Evolutionary conservation across 2,888 invertebrate species (phyloP).

Genomic region (Sminthurinus aureus): DNA sequence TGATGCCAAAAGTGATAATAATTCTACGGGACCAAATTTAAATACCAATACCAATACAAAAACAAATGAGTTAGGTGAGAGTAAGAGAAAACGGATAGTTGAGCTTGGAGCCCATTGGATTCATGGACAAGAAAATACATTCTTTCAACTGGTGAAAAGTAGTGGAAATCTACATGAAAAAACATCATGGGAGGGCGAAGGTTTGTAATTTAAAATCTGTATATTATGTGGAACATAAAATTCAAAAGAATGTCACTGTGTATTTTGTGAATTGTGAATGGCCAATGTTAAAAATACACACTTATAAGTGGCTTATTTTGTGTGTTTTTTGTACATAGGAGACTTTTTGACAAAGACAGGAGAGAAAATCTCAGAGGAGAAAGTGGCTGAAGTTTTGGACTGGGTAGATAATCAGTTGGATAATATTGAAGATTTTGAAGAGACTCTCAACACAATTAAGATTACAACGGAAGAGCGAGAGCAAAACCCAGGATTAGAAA

Average conservation of each 20-base stretch:
- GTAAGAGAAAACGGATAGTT: slow-evolving; percentile 63
- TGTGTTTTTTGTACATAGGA: slow-evolving; percentile 41
- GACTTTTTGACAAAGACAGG: slow-evolving; percentile 53
- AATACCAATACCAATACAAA: no score
- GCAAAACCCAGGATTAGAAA: no score
- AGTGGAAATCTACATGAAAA: slow-evolving; percentile 65
- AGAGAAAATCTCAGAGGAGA: slow-evolving; percentile 61
- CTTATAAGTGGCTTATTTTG: neutral
- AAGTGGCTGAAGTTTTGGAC: slow-evolving; percentile 66
- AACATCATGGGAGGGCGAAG: slow-evolving; percentile 69
- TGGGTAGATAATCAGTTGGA: slow-evolving; percentile 65
- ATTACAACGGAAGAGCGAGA: no score
- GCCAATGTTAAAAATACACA: no score
- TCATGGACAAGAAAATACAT: slow-evolving; percentile 73
- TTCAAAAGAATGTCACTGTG: neutral
- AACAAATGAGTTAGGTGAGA: no score
- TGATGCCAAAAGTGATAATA: neutral
- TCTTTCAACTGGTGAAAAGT: slow-evolving; percentile 65
- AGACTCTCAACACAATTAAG: neutral
- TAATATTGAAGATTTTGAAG: slow-evolving; percentile 63
- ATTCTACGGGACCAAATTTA: neutral
- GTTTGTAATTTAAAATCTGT: slow-evolving; percentile 60
- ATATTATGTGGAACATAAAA: no score
- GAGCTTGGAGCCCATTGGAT: slow-evolving; percentile 85
- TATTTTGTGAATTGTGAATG: neutral